Evolutionary conservation across 2,113 vertebrate genomes (phyloP), one percentile per base, ranked within the genome.

Genomic region (Silurus meridionalis): DNA sequence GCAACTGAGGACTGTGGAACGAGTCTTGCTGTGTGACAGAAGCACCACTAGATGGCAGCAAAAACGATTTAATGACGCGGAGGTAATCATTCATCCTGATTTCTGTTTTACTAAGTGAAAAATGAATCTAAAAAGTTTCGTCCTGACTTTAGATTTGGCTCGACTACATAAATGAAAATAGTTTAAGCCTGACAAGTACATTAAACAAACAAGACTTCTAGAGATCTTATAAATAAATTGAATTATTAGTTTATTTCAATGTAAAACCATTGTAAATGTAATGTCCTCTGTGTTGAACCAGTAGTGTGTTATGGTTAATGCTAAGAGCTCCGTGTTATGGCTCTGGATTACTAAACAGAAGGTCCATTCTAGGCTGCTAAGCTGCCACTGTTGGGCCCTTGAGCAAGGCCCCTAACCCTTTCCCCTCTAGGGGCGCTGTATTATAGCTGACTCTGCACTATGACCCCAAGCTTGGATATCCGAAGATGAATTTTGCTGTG

Each of bases 1-100:
- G 66, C 53, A 77, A 74, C 83, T 82, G 23, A 53, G 60, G n/a
- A n/a, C 61, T 15, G 87, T 60, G 10, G 87, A 85, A 63, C 17
- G 8, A 8, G 52, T 77, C 37, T 15, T 57, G 50, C 28, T 83
- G 80, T 17, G 13, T n/a, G 15, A 58, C 75, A 25, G 46, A 48
- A 63, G 25, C 77, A 55, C 57, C 83, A 63, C 79, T 86, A 14
- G 66, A 74, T 53, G 69, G 58, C 55, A 57, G 53, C 4, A 81
- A 86, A 37, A 53, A 64, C 23, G 21, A 78, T 19, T 48, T 28
- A 83, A 53, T 0, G n/a, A 69, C 52, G 57, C 37, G 6, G 28
- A 8, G n/a, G 9, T 19, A 48, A 50, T 50, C 17, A 50, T 50
- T 21, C 8, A 0, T 46, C 13, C 28, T 37, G 28, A 37, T 66